Percentiles rank a stretch among this genome's conserved stretches.
Conservation (phyloP, 2,888 invertebrate species). For the Oscheius sp. region DNA sequence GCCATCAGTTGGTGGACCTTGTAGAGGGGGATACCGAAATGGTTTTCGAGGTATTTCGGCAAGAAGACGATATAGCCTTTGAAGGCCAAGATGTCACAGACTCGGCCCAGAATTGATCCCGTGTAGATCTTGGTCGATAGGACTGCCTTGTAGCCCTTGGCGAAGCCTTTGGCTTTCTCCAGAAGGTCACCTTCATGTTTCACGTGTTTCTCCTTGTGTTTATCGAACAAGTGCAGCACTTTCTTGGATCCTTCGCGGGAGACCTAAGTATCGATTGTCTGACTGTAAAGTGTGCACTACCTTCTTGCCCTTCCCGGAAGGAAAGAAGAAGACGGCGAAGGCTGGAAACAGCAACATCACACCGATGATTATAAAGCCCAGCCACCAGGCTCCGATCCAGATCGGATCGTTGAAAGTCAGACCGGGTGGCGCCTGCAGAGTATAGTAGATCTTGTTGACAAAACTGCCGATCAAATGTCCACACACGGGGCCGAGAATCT, state of each 20-base stretch:
- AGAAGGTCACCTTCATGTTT: constrained; percentile 39
- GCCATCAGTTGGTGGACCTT: constrained; percentile 72
- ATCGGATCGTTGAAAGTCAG: constrained; percentile 73
- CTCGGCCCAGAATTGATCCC: constrained; percentile 67
- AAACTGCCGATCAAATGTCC: constrained; percentile 72
- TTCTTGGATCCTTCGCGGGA: constrained; percentile 18
- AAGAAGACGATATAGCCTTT: constrained; percentile 73
- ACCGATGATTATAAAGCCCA: constrained; percentile 74
- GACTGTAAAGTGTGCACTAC: not conserved
- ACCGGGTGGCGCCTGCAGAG: constrained; percentile 61
- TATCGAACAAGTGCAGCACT: constrained; percentile 48
- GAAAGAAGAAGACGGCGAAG: constrained; percentile 74
- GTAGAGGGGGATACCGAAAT: constrained; percentile 73
- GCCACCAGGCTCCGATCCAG: constrained; percentile 77
- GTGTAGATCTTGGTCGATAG: constrained; percentile 65
- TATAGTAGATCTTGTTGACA: constrained; percentile 70
- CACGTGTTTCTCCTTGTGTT: constrained; percentile 41
- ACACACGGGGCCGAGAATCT: constrained; percentile 72
- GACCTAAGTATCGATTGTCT: not conserved
- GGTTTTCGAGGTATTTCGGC: constrained; percentile 73
- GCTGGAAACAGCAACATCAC: constrained; percentile 61
- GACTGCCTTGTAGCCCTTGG: constrained; percentile 59
- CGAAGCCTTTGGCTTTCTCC: constrained; percentile 47
- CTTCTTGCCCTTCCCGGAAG: constrained; percentile 52
- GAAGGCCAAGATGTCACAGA: constrained; percentile 72